Base-by-base conservation (phyloP, 2,797 vertebrate genomes). In the Tapera naevia region DNA sequence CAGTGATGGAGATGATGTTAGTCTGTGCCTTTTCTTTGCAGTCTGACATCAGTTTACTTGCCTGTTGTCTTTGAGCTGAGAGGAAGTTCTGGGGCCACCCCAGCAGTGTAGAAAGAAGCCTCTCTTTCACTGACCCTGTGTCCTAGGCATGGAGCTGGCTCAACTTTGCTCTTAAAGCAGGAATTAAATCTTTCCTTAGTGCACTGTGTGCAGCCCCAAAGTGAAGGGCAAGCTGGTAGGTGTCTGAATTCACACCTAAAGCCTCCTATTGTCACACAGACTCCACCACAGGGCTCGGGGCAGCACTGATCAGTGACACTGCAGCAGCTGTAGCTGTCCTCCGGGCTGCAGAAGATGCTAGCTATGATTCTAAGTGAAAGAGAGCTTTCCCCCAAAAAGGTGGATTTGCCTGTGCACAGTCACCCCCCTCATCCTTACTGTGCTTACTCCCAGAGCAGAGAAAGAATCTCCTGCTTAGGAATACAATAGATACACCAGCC, bases 111-210 rank as follows among this genome's bases (percentile, higher is more conserved):
- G 24, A 46, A 64, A 58, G 39, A 66, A 80, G 5, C 45, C 15
- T 54, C 10, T 62, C 24, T 41, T 84, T 80, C 43, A 46, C 11
- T 1, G 6, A 9, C 6, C 25, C 23, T 32, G 10, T 0, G 0
- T 57, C 33, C 37, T 13, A 65, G 8, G 1, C 12, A 11, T 9
- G 28, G 33, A 51, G 11, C 13, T 51, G 57, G 24, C 33, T 56
- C 53, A 48, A 32, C 23, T 72, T 61, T 69, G 28, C 41, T 45
- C 15, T 61, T 28, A 85, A 85, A 85, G 3, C 7, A 23, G 3
- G 11, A 64, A 14, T 57, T 79, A 72, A 74, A 72, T 16, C 37
- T 48, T n/a, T 27, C 15, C 50, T 35, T 65, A 43, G 22, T 7
- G 39, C 41, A 33, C 32, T 28, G 35, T 0, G 0, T 25, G 50